These are phyloP conservation scores for Spatulosminthurus flaviceps DNA, from an alignment of 2,888 invertebrate genomes.

Conservation along the genomic window DNA sequence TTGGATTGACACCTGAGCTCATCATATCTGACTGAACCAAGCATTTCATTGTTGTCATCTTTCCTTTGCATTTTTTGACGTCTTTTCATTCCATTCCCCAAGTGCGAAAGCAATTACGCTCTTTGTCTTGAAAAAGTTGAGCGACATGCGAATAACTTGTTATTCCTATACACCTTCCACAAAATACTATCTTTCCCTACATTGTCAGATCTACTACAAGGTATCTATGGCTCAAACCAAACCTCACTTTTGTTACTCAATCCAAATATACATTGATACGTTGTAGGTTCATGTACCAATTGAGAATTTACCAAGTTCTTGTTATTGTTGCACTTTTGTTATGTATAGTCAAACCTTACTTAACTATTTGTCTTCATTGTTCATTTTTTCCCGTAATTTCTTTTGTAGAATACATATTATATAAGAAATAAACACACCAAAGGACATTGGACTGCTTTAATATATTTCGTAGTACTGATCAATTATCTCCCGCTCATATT, in stretches of 20 bases:
- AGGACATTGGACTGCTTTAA: neutral
- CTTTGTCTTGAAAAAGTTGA: conserved; percentile 36
- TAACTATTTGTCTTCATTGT: neutral
- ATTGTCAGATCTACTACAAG: neutral
- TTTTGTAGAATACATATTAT: neutral
- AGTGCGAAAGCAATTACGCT: conserved; percentile 41
- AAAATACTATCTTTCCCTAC: no score
- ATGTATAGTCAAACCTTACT: neutral
- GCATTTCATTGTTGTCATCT: conserved; percentile 31
- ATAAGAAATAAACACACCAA: neutral
- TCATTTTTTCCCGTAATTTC: neutral
- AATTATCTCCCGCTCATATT: neutral
- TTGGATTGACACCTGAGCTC: conserved; percentile 41
- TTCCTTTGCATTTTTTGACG: conserved; percentile 22
- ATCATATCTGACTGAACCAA: conserved; percentile 23
- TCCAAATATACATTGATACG: no score
- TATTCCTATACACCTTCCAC: conserved; percentile 2
- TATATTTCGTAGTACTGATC: neutral
- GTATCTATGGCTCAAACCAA: neutral
- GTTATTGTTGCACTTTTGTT: neutral
- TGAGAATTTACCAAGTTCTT: conserved; percentile 14
- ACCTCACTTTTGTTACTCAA: neutral
- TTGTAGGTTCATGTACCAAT: neutral
- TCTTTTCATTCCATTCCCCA: conserved; percentile 33
- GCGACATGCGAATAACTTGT: conserved; percentile 40